Percentiles rank a stretch among this genome's conserved stretches.
phyloP scores from a whole-genome alignment of 2,888 invertebrate genomes.

The Hirtodrosophila alboralis region DNA sequence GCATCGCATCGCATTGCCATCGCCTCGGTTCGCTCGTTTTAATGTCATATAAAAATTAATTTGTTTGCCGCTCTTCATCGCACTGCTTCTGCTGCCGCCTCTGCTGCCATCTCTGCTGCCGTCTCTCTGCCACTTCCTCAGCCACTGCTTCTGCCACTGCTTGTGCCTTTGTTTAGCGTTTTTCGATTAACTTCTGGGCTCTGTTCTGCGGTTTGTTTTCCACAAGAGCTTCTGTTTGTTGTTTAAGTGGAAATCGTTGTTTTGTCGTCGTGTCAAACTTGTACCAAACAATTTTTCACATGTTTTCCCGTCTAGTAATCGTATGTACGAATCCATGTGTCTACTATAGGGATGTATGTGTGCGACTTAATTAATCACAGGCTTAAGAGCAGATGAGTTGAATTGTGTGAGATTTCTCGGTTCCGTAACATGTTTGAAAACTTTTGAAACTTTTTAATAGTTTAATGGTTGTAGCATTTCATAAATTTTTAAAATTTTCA shows the following conservation, averaged over 20 bases:
- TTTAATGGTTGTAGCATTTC: slow-evolving; percentile 43
- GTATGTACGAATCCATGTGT: slow-evolving; percentile 4
- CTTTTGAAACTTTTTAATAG: slow-evolving; percentile 59
- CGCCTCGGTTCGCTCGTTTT: slow-evolving; percentile 77
- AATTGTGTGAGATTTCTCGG: background rate
- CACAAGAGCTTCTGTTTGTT: slow-evolving; percentile 62
- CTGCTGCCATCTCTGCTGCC: slow-evolving; percentile 12
- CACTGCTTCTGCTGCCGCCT: slow-evolving; percentile 18
- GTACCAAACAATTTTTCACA: slow-evolving; percentile 61
- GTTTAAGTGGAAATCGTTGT: slow-evolving; percentile 81
- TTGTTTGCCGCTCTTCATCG: slow-evolving; percentile 70
- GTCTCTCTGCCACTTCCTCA: slow-evolving; percentile 8
- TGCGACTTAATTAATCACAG: slow-evolving; percentile 62
- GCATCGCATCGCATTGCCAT: slow-evolving; percentile 57
- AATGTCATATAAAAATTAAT: slow-evolving; percentile 81
- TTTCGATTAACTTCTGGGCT: slow-evolving; percentile 80
- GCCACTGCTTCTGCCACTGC: slow-evolving; percentile 6
- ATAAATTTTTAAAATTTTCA: slow-evolving; percentile 37
- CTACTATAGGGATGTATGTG: background rate
- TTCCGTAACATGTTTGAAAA: slow-evolving; percentile 12
- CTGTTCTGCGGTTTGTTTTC: slow-evolving; percentile 61
- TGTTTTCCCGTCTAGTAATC: slow-evolving; percentile 48
- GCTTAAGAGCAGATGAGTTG: slow-evolving; percentile 30
- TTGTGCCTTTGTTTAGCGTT: slow-evolving; percentile 67
- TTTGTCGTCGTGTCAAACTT: slow-evolving; percentile 73